Conservation (phyloP, 2,113 vertebrate genomes). For the Illadopsis cleaveri region DNA sequence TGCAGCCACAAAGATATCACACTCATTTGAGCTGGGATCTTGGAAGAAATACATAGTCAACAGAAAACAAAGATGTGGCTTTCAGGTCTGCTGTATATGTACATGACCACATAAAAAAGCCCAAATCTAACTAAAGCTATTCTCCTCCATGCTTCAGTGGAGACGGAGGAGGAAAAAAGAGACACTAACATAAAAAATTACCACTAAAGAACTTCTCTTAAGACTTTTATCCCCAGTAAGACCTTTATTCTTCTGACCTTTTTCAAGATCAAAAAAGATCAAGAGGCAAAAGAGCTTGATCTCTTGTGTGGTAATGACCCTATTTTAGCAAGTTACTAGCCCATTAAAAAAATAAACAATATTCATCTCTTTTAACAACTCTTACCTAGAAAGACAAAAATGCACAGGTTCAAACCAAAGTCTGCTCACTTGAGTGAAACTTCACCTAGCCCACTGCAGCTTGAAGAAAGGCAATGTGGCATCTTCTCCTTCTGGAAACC, state of each 20-base stretch:
- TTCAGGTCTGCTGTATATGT: conserved; percentile 10
- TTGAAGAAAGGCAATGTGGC: background rate
- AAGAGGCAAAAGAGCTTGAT: conserved; percentile 16
- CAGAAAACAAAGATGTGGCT: conserved; percentile 24
- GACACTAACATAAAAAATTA: conserved; percentile 22
- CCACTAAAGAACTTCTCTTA: background rate
- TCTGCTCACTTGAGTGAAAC: background rate
- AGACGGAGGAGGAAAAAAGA: background rate
- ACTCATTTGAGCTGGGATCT: conserved; percentile 28
- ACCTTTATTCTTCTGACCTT: conserved; percentile 45
- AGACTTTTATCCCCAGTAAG: conserved; percentile 41
- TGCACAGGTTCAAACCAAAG: background rate
- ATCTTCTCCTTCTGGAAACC: background rate
- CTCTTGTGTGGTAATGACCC: background rate
- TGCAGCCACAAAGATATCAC: conserved; percentile 15
- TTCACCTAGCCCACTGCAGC: background rate
- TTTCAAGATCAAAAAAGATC: conserved; percentile 40
- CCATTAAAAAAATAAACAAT: background rate
- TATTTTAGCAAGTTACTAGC: background rate
- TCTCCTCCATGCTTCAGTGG: background rate
- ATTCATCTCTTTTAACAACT: background rate
- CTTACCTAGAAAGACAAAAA: background rate
- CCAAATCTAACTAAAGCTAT: background rate
- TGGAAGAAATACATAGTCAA: background rate
- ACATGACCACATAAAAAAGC: background rate